A percentile compares a stretch with the other conserved stretches of the same genome.
These are phyloP conservation scores for Gavialis gangeticus DNA, from an alignment of 2,113 vertebrate species.

Conservation along the genomic window DNA sequence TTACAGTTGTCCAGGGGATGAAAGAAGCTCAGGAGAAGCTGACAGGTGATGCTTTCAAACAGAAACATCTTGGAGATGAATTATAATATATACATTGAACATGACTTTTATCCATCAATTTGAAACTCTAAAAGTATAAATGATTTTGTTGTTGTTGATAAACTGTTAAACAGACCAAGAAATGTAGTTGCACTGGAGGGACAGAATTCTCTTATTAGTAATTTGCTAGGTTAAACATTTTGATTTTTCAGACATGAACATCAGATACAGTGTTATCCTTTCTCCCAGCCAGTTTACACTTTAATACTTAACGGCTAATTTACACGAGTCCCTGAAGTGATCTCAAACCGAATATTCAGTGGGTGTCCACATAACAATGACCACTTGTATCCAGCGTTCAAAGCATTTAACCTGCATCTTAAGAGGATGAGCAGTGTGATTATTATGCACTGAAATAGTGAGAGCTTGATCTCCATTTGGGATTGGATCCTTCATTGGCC, in stretches of 20 bases:
- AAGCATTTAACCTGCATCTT: background rate
- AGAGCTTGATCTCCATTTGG: slow-evolving; percentile 12
- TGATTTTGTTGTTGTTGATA: background rate
- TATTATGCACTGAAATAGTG: slow-evolving; percentile 11
- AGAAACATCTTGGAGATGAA: slow-evolving; percentile 88
- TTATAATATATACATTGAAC: slow-evolving; percentile 82
- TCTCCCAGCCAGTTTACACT: slow-evolving; percentile 35
- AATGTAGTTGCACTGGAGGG: slow-evolving; percentile 56
- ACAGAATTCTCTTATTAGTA: slow-evolving; percentile 37
- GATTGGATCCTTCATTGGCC: slow-evolving; percentile 26
- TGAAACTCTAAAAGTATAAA: slow-evolving; percentile 36
- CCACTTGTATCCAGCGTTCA: slow-evolving; percentile 18
- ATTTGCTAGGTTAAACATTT: slow-evolving; percentile 55
- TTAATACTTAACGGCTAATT: slow-evolving; percentile 1
- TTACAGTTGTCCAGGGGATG: slow-evolving; percentile 92
- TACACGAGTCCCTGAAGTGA: background rate
- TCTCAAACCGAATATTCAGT: background rate
- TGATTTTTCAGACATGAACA: slow-evolving; percentile 50
- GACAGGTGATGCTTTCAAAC: slow-evolving; percentile 91
- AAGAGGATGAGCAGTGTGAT: background rate
- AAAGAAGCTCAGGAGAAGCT: slow-evolving; percentile 95
- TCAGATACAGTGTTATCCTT: slow-evolving; percentile 42
- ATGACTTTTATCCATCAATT: slow-evolving; percentile 30
- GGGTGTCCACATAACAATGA: background rate
- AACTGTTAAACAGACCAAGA: slow-evolving; percentile 38